Percentiles rank a stretch among this genome's conserved stretches.
phyloP scores from a whole-genome alignment of 2,113 vertebrate species.

The Herpetotheres cachinnans region DNA sequence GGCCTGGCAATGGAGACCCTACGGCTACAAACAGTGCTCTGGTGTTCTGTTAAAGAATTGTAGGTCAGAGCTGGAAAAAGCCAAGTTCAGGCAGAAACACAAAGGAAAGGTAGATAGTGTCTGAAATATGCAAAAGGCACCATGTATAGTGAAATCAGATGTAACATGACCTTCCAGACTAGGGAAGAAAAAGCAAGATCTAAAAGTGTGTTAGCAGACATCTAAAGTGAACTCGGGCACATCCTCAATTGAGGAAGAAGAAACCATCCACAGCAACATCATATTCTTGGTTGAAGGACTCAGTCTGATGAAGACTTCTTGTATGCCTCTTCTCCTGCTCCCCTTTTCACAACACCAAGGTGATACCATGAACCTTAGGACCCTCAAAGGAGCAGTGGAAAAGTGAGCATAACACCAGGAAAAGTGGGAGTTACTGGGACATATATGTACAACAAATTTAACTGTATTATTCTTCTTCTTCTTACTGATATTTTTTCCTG shows the following conservation, averaged over 20 bases:
- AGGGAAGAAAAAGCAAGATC: not conserved
- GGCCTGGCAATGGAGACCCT: not conserved
- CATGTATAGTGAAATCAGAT: not conserved
- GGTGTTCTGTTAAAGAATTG: not conserved
- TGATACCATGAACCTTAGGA: not conserved
- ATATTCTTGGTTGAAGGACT: not conserved
- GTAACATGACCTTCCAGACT: not conserved
- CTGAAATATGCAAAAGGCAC: not conserved
- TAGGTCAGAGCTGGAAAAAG: not conserved
- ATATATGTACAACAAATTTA: not conserved
- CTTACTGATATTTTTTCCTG: not conserved
- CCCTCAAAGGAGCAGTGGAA: not conserved
- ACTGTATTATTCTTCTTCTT: not conserved
- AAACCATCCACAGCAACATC: not conserved
- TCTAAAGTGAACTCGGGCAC: not conserved
- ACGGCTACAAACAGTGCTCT: not conserved
- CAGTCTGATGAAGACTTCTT: accelerated
- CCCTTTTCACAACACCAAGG: not conserved
- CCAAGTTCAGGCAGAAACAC: not conserved
- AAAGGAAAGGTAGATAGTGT: not conserved
- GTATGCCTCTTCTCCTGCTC: not conserved
- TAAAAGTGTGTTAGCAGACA: not conserved
- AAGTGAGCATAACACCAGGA: not conserved
- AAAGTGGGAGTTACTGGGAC: not conserved
- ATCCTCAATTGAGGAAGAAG: not conserved